These are phyloP conservation scores for Oncopodura yosiiana DNA, from an alignment of 1,140 invertebrate species.

Conservation along the genomic window DNA sequence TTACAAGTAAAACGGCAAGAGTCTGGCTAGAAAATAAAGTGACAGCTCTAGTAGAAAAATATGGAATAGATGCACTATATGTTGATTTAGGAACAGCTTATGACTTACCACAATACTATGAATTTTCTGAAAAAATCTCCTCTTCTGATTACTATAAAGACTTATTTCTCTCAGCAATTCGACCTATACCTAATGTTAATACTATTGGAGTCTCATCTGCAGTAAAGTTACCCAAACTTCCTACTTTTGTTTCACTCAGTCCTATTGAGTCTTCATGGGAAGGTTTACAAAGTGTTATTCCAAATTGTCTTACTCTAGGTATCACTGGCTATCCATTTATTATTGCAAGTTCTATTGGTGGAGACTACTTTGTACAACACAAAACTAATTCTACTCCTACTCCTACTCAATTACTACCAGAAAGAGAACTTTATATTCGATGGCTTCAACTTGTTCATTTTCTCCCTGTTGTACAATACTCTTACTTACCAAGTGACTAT, in stretches of 20 bases:
- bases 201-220: conserved; percentile 75
- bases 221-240: conserved; percentile 64
- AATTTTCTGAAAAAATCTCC: conserved; percentile 53
- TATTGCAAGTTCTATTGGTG: conserved; percentile 85
- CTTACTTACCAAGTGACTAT: conserved; percentile 76
- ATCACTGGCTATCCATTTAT: conserved; percentile 81
- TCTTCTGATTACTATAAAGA: conserved; percentile 75
- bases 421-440: conserved; percentile 78
- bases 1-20: conserved; percentile 66
- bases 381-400: not conserved
- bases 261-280: conserved; percentile 81
- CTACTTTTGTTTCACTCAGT: conserved; percentile 75
- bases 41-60: conserved; percentile 55
- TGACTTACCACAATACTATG: conserved; percentile 75
- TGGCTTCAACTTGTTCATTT: conserved; percentile 93
- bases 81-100: conserved; percentile 79
- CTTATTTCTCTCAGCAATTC: conserved; percentile 53
- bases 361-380: conserved; percentile 45
- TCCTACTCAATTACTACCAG: conserved; percentile 46
- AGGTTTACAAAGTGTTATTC: conserved; percentile 70
- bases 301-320: conserved; percentile 74
- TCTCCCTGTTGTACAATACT: conserved; percentile 82
- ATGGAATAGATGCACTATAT: conserved; percentile 78
- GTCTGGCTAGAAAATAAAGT: conserved; percentile 71
- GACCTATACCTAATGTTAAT: conserved; percentile 43